These are phyloP conservation scores for Trogon surrucura DNA, from an alignment of 2,113 vertebrate genomes.

Conservation along the genomic window DNA sequence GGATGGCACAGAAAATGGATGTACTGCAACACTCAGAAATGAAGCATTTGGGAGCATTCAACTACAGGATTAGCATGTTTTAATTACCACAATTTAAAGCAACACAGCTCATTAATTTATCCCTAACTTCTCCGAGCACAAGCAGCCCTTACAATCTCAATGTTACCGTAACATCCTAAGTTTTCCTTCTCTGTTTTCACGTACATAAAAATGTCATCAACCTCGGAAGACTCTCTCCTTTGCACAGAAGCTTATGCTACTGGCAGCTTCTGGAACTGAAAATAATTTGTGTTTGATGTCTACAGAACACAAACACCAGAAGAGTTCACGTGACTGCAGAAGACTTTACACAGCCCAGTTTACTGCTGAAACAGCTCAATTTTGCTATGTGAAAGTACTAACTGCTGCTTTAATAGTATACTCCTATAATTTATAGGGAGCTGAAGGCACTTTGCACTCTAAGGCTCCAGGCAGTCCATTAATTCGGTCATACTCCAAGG, in stretches of 20 bases:
- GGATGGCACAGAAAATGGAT: neutral
- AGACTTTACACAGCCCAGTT: fast-evolving
- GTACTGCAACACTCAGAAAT: neutral
- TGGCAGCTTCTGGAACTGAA: neutral
- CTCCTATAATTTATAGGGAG: neutral
- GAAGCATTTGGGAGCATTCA: neutral
- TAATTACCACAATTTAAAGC: neutral
- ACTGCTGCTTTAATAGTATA: neutral
- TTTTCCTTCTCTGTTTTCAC: neutral
- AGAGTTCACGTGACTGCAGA: neutral
- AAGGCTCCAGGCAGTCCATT: neutral
- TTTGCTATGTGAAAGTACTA: neutral
- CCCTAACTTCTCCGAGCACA: neutral
- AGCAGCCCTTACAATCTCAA: neutral
- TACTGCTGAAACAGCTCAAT: neutral
- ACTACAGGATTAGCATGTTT: neutral
- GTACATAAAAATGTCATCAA: neutral
- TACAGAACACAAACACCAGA: neutral
- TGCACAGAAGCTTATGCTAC: neutral
- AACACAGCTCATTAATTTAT: neutral
- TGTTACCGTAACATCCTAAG: neutral
- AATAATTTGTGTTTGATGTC: neutral
- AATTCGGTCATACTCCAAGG: neutral
- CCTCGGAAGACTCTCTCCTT: neutral
- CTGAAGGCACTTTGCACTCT: neutral